These are phyloP conservation scores for Argyresthia albistria DNA, from an alignment of 2,888 invertebrate genomes.

Conservation along the genomic window DNA sequence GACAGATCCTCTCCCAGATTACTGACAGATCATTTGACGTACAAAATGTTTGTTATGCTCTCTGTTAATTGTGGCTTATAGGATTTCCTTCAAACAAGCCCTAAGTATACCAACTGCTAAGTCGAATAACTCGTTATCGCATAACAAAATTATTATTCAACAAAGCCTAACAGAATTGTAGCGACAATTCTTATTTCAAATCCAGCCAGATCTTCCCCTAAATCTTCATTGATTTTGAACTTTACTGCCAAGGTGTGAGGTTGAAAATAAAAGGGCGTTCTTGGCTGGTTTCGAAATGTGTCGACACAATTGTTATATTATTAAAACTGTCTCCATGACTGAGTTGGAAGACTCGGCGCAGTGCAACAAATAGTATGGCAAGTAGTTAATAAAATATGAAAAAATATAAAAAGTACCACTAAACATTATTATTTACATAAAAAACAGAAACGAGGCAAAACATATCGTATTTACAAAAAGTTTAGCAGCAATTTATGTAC, in stretches of 20 bases:
- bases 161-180: slow-evolving; percentile 31
- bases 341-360: slow-evolving; percentile 53
- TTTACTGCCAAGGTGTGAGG: too few relatives aligned
- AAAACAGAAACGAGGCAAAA: slow-evolving; percentile 34
- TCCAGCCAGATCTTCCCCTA: too few relatives aligned
- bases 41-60: too few relatives aligned
- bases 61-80: too few relatives aligned
- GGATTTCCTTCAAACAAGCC: too few relatives aligned
- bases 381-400: slow-evolving; percentile 55
- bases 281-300: too few relatives aligned
- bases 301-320: too few relatives aligned
- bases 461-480: slow-evolving; percentile 24
- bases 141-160: slow-evolving; percentile 54
- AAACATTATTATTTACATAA: slow-evolving; percentile 54
- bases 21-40: too few relatives aligned
- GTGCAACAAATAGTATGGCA: slow-evolving; percentile 61
- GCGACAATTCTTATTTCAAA: too few relatives aligned
- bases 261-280: too few relatives aligned
- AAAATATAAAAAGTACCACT: slow-evolving; percentile 50
- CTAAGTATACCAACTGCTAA: neutral
- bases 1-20: too few relatives aligned
- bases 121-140: slow-evolving; percentile 15
- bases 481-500: slow-evolving; percentile 19
- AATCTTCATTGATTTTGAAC: too few relatives aligned
- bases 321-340: slow-evolving; percentile 31